Evolutionary conservation across 2,113 vertebrate species (phyloP), one percentile per base, ranked within the genome.

Genomic region (Rynchops niger): DNA sequence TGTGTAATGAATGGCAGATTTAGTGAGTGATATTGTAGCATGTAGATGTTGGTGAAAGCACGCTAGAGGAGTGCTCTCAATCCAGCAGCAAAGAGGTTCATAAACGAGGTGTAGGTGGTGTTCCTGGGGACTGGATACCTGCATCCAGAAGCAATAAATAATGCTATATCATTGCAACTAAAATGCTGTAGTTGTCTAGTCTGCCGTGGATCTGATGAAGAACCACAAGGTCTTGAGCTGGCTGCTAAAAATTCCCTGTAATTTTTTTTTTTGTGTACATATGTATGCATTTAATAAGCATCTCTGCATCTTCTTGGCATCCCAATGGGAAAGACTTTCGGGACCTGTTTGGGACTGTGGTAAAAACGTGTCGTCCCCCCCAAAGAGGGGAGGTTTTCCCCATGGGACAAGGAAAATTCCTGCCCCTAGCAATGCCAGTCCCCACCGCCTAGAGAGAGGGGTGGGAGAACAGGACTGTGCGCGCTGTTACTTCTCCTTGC

Each of bases 351-450:
- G 78, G 10, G 25, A 61, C 4, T n/a, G 9, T 67, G 53, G 27
- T 34, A 69, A 65, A 78, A 86, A n/a, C 0, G 4, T 6, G 11
- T 53, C 5, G 11, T 53, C 5, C 12, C 22, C 0, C 15, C 0
- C 1, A 12, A 9, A 76, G 17, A 50, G 18, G 7, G 27, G 56
- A 63, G 11, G 36, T 32, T 65, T 47, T 30, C 20, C 40, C 30
- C 18, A 2, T 0, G 4, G 42, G 40, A 38, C 2, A 17, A 34
- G n/a, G 29, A 55, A 17, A 58, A 34, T 11, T 81, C 55, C 47
- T 63, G 45, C 9, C 65, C 30, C 20, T 10, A 11, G 21, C 43
- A 59, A 22, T 26, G 42, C 52, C 2, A 2, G 0, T 19, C 0
- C 0, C n/a, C 0, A 0, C 36, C 70, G 53, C 65, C 56, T 23